Conservation (phyloP, 2,797 vertebrate genomes). For the Poecilia gillii region DNA sequence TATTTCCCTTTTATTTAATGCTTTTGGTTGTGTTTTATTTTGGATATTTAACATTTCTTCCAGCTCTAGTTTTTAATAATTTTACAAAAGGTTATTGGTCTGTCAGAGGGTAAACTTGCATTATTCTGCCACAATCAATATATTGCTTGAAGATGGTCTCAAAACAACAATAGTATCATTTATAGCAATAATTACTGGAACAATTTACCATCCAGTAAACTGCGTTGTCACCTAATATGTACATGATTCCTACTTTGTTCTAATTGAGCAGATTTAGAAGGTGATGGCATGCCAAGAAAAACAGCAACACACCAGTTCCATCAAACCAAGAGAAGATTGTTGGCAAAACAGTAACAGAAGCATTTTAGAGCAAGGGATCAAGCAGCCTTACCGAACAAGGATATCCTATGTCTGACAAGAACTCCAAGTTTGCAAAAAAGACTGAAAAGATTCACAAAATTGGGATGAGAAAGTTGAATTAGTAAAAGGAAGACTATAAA, state of each 20-base stretch:
- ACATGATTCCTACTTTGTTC: background rate
- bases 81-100: no score
- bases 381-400: constrained; percentile 78
- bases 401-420: constrained; percentile 90
- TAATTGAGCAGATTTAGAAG: background rate
- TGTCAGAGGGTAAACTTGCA: no score
- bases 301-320: background rate
- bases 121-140: no score
- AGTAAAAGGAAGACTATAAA: constrained; percentile 29
- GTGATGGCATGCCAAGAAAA: constrained; percentile 17
- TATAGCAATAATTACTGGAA: no score
- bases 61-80: no score
- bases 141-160: no score
- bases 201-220: no score
- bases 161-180: no score
- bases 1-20: no score
- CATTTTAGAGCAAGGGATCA: background rate
- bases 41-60: no score
- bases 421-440: constrained; percentile 86
- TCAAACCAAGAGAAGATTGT: background rate
- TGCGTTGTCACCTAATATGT: background rate
- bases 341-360: background rate
- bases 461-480: constrained; percentile 75
- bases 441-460: constrained; percentile 72
- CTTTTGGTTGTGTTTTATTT: no score